Base-by-base conservation (phyloP, 92 coral and sea anemone genomes). In the Heliopora coerulea region DNA sequence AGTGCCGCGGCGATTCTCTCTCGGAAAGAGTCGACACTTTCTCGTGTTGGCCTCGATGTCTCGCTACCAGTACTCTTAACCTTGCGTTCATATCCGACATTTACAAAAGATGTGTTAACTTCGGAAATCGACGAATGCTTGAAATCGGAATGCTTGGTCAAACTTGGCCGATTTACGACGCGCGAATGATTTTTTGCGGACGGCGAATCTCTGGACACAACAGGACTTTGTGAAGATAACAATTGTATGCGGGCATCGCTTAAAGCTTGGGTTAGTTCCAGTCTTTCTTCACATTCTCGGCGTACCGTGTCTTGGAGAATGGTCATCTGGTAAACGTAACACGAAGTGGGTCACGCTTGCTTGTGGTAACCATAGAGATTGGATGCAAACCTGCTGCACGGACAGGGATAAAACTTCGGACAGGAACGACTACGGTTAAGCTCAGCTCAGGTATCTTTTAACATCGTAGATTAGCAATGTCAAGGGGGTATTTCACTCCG, bases 291-390 rank as follows among this genome's bases (percentile, higher is more conserved):
- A 50, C 98, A 93, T 31, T 93, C 98, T n/a, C 86, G 95, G 24
- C 96, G 98, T 5, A 93, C 98, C n/a, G 96, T 93, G 39, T 93
- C 95, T 85, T 93, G 95, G 24, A 93, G 63, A 65, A 90, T 72
- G n/a, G 56, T 63, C 26, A 85, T 63, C 98, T 93, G 68, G 0
- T 6, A 46, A 46, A 46, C 52, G 14, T 6, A 46, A 46, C n/a
- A 46, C 42, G 42, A 37, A 37, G 12, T 12, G 42, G 6, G 12
- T 37, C 42, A 37, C 5, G 42, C 42, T 12, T 4, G 6, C 5
- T 37, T 4, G 6, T n/a, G n/a, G 42, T 37, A 4, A 12, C 42
- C 42, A 37, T 37, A 37, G 42, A 37, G 42, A 37, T 37, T 4
- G 12, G 42, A 12, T 4, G 42, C 12, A 37, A 37, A 37, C 42